Base-by-base conservation (phyloP, 2,113 vertebrate species). In the Myotis yumanensis region DNA sequence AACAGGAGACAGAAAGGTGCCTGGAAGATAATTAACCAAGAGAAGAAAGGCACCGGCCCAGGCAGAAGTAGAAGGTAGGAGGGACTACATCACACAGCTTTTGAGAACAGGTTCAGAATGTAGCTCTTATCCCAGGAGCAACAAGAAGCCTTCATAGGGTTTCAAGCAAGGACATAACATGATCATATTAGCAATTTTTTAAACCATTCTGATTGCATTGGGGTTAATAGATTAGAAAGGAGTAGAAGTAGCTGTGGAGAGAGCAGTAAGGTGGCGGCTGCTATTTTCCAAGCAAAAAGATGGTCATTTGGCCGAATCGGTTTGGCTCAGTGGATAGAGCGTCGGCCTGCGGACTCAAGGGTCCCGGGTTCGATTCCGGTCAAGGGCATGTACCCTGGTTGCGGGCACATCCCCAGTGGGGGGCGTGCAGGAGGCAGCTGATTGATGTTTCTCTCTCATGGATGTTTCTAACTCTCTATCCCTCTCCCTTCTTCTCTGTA, bases 31-130 rank as follows among this genome's bases (percentile, higher is more conserved):
- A 46, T 3, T 15, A 48, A 4, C 23, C 5, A 43, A 25, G 69
- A 66, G 3, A 57, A 40, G 22, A 51, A 9, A 3, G 18, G 37
- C 48, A 52, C 1, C 23, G 69, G 79, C 18, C n/a, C 30, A n/a
- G n/a, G 68, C 23, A 69, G 40, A 77, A 35, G 88, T 18, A 52
- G 69, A 68, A 83, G 54, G 48, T 8, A 22, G n/a, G 37, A 48
- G 15, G 25, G 37, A 16, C 75, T 43, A 15, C 52, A 48, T 30
- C 85, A 52, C 72, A 40, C 28, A 91, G 73, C 82, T 51, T 52
- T 68, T 43, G 57, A 92, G 69, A 95, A 80, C 40, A 89, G 28
- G 17, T 87, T 87, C 83, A 52, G 83, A 68, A n/a, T 66, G 35
- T 35, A 35, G 37, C 37, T 79, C 84, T 88, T 52, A 69, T 17